Evolutionary conservation across 2,888 invertebrate species (phyloP).

Genomic region (Agrilus mali): DNA sequence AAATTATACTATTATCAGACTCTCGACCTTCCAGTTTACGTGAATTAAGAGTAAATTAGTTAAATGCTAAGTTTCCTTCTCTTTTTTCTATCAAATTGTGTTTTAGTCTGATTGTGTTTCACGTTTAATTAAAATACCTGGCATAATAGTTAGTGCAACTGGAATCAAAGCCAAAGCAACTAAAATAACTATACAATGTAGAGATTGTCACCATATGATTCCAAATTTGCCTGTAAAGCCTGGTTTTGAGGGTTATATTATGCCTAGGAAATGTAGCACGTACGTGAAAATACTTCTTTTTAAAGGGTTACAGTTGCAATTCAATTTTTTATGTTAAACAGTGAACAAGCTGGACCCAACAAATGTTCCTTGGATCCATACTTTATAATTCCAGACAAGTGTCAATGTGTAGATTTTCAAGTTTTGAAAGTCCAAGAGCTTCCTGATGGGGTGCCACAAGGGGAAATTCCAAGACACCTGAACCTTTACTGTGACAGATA

Average conservation of each 20-base stretch:
- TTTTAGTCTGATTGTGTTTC: constrained; percentile 85
- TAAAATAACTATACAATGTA: constrained; percentile 88
- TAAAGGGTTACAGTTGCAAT: background rate
- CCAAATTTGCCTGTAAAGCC: constrained; percentile 85
- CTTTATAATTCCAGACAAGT: constrained; percentile 96
- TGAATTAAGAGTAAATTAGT: constrained; percentile 62
- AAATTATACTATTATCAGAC: constrained; percentile 76
- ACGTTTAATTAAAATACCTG: constrained; percentile 85
- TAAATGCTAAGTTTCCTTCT: background rate
- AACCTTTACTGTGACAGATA: constrained; percentile 89
- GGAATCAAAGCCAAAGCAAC: constrained; percentile 93
- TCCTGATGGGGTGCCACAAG: constrained; percentile 89
- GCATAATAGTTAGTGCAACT: constrained; percentile 89
- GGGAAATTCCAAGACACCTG: constrained; percentile 95
- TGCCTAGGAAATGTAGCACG: constrained; percentile 91
- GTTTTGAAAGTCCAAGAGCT: constrained; percentile 93
- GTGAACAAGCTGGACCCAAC: constrained; percentile 83
- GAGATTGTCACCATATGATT: constrained; percentile 81
- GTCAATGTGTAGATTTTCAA: constrained; percentile 96
- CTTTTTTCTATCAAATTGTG: constrained; percentile 7
- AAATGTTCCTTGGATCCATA: constrained; percentile 96
- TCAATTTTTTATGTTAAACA: constrained; percentile 26
- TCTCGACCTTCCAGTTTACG: constrained; percentile 71
- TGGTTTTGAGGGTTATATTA: constrained; percentile 88
- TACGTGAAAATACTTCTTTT: constrained; percentile 38